Percentiles rank a stretch among this genome's conserved stretches.
Evolutionary conservation across 1,140 invertebrate genomes (phyloP).

Genomic region (Mya arenaria): DNA sequence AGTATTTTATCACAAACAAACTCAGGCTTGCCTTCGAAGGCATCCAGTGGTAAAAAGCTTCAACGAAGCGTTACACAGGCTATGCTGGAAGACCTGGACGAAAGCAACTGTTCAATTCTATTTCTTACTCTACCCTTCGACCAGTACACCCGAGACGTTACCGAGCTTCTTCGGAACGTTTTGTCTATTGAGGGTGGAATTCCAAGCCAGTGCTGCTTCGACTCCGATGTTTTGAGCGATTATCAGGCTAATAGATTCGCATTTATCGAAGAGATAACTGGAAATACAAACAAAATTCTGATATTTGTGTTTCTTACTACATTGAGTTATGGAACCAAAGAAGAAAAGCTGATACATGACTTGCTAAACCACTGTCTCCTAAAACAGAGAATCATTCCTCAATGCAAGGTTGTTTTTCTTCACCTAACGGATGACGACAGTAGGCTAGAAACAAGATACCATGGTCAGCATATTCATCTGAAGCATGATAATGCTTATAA

Average conservation of each 20-base stretch:
- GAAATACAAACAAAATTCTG: conserved; percentile 5
- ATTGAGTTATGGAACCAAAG: background rate
- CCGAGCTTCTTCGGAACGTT: background rate
- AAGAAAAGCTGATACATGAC: background rate
- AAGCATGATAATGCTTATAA: background rate
- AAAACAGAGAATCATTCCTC: background rate
- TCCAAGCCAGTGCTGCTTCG: conserved; percentile 18
- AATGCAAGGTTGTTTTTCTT: conserved; percentile 17
- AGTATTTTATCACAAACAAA: background rate
- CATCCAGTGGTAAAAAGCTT: background rate
- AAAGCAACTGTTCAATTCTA: background rate
- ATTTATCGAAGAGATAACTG: background rate
- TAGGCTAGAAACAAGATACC: background rate
- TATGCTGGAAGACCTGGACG: background rate
- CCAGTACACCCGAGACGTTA: conserved; percentile 6
- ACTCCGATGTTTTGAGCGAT: background rate
- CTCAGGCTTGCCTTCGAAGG: background rate
- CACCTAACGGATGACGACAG: conserved; percentile 11
- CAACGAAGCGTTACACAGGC: background rate
- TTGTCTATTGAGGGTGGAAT: background rate
- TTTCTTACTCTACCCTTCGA: conserved; percentile 8
- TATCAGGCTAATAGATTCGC: background rate
- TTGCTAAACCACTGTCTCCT: conserved; percentile 6
- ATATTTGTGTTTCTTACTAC: conserved; percentile 25
- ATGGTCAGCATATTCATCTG: conserved; percentile 10